Percentiles rank a stretch among this genome's conserved stretches.
These are phyloP conservation scores for Tetranychus cinnabarinus DNA, from an alignment of 1,140 invertebrate species.

Conservation along the genomic window DNA sequence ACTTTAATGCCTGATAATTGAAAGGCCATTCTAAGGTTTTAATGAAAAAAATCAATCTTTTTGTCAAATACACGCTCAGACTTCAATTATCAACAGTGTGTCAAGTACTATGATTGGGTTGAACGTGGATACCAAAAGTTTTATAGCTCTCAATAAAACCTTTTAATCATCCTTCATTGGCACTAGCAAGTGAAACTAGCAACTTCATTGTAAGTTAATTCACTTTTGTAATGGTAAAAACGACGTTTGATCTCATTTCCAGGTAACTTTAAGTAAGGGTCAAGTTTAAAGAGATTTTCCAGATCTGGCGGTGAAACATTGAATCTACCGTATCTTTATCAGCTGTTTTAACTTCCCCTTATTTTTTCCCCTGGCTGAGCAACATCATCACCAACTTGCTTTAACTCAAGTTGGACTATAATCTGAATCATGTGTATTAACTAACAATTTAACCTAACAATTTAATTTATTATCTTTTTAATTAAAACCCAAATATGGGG, in stretches of 20 bases:
- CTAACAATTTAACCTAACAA: too few relatives aligned
- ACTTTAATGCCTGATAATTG: too few relatives aligned
- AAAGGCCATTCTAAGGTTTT: too few relatives aligned
- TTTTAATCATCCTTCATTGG: constrained; percentile 41
- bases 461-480: too few relatives aligned
- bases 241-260: constrained; percentile 69
- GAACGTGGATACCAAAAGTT: constrained; percentile 63
- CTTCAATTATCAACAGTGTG: constrained; percentile 86
- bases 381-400: too few relatives aligned
- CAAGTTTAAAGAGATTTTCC: constrained; percentile 38
- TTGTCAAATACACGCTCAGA: constrained; percentile 51
- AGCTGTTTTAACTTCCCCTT: too few relatives aligned
- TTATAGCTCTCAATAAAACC: constrained; percentile 65
- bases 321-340: not conserved
- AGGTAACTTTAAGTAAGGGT: constrained; percentile 57
- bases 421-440: too few relatives aligned
- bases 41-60: too few relatives aligned
- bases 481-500: constrained; percentile 38
- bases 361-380: too few relatives aligned
- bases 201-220: too few relatives aligned
- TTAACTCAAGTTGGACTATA: too few relatives aligned
- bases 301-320: constrained; percentile 9
- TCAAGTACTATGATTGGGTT: constrained; percentile 55
- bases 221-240: constrained; percentile 59
- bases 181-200: constrained; percentile 43